These are phyloP conservation scores for Manis javanica DNA, from an alignment of 2,797 vertebrate genomes.

Conservation along the genomic window DNA sequence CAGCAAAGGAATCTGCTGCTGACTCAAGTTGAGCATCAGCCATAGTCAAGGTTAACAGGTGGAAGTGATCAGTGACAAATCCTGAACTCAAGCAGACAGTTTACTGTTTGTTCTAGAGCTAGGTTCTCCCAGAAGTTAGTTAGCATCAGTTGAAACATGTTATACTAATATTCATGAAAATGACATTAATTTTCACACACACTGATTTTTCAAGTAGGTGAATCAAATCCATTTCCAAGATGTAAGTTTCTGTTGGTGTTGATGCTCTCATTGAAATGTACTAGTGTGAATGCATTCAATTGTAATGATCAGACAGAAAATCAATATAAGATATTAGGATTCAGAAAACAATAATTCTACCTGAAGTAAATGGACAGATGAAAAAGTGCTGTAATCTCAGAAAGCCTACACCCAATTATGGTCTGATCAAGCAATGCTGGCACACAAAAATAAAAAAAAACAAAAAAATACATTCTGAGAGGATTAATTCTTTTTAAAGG, in stretches of 20 bases:
- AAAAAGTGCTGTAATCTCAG: constrained; percentile 27
- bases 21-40: not conserved
- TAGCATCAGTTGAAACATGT: not conserved
- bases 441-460: too few relatives aligned
- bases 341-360: constrained; percentile 33
- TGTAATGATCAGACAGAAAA: constrained; percentile 59
- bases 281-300: constrained; percentile 49
- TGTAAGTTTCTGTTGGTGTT: constrained; percentile 61
- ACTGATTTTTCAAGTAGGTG: constrained; percentile 56
- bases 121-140: not conserved
- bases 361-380: constrained; percentile 56
- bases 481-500: constrained; percentile 60
- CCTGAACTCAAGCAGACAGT: not conserved
- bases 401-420: constrained; percentile 48
- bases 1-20: not conserved
- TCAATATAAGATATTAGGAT: constrained; percentile 66
- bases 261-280: constrained; percentile 51
- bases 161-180: constrained; percentile 49
- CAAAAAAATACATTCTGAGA: constrained; percentile 40
- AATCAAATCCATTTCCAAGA: constrained; percentile 37
- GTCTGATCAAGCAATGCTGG: constrained; percentile 44
- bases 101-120: not conserved
- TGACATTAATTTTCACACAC: not conserved
- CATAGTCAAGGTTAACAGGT: not conserved
- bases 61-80: not conserved